phyloP scores from a whole-genome alignment of 2,113 vertebrate genomes.

The Pseudorectes ferrugineus region DNA sequence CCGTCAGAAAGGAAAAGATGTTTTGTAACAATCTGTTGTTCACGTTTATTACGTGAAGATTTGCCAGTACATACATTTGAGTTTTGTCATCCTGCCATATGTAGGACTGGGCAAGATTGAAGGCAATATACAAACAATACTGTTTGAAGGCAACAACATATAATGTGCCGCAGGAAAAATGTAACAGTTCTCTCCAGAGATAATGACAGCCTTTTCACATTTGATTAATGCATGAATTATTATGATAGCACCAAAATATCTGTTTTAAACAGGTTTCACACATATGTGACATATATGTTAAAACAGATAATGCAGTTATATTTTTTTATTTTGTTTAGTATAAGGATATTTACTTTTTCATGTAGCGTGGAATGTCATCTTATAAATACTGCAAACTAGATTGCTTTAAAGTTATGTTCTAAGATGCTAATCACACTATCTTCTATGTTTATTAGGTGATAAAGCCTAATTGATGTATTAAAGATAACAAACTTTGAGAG shows the following conservation, averaged over 20 bases:
- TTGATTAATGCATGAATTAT: neutral
- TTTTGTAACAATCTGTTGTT: neutral
- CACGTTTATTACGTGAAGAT: neutral
- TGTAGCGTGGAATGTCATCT: neutral
- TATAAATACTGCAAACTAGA: neutral
- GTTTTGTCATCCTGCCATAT: neutral
- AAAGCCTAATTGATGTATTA: slow-evolving; percentile 4
- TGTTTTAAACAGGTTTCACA: neutral
- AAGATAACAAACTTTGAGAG: neutral
- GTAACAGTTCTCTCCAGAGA: neutral
- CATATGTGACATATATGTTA: neutral
- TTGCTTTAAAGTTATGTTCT: neutral
- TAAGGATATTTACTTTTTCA: neutral
- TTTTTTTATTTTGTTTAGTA: neutral
- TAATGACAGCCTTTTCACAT: neutral
- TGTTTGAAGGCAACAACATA: neutral
- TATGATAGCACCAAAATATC: neutral
- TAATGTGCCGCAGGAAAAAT: neutral
- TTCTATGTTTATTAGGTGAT: slow-evolving; percentile 14
- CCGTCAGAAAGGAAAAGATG: neutral
- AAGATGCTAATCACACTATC: neutral
- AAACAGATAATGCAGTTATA: neutral
- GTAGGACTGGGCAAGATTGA: neutral
- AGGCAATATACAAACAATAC: neutral
- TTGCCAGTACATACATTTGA: neutral